Evolutionary conservation across 2,797 vertebrate species (phyloP), one percentile per base, ranked within the genome.

Genomic region (Acipenser ruthenus): DNA sequence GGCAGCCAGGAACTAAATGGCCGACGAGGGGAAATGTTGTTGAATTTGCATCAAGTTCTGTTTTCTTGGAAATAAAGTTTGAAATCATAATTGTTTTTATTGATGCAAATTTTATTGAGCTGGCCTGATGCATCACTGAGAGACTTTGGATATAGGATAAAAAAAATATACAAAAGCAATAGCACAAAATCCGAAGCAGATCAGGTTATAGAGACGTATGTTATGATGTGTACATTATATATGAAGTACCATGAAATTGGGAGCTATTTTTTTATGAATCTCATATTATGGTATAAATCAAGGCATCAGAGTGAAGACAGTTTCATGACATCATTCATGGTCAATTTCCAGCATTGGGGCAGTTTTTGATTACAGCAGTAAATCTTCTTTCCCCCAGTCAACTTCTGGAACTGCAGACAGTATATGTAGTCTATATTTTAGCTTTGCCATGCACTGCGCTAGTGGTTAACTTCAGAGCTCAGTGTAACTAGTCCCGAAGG

Each of bases 351-450:
- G 74, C 80, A 56, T 61, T 63, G 68, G 68, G 80, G 73, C 78
- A 72, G 79, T 65, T 81, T 89, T 83, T 91, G 85, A 91, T 91
- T 90, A 78, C 77, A 83, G 86, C 74, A 78, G 84, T 89, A 86
- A 90, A 90, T 91, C 88, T 89, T 77, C 53, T 53, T 52, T 37
- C 3, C 49, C 55, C 66, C 56, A 8, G 50, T 51, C 65, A 47
- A 50, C 12, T 7, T 12, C 50, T 53, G 13, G 64, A 8, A 48
- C 52, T 7, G 49, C 49, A 50, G 63, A 65, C 58, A 51, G 12
- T 61, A 48, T 62, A 18, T 62, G 48, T 65, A 47, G 70, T 72
- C 64, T 64, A 66, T 55, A 66, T 67, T 72, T 63, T 53, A 62
- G 65, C 49, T 68, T 68, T 70, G 68, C 62, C 62, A 55, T 65